A percentile compares a stretch with the other conserved stretches of the same genome.
Conservation (phyloP, 2,113 vertebrate genomes). For the Zosterops japonicus region DNA sequence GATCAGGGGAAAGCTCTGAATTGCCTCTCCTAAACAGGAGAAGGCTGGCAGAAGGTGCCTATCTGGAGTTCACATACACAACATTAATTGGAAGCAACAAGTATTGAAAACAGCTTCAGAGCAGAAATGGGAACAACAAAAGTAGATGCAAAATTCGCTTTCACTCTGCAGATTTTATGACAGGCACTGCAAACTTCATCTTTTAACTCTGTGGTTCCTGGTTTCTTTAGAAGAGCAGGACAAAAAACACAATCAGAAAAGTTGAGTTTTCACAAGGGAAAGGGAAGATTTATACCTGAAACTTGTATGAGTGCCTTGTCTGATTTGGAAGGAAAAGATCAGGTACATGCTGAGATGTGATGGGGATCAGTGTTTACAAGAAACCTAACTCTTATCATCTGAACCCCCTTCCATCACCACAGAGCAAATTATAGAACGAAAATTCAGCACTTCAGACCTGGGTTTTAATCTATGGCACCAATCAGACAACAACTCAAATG, state of each 20-base stretch:
- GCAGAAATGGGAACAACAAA: neutral
- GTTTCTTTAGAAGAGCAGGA: neutral
- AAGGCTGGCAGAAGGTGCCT: conserved; percentile 31
- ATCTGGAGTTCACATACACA: neutral
- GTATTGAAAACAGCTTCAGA: neutral
- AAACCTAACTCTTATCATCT: neutral
- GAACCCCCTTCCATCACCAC: neutral
- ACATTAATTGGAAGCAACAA: neutral
- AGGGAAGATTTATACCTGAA: neutral
- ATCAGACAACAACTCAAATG: neutral
- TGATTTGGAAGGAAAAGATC: neutral
- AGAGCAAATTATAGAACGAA: neutral
- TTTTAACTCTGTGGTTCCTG: neutral
- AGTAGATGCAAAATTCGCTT: neutral
- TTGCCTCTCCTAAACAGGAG: neutral
- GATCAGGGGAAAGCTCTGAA: neutral
- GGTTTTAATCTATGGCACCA: neutral
- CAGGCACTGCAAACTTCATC: neutral
- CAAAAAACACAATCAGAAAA: neutral
- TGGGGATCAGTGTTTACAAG: neutral
- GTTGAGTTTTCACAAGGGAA: neutral
- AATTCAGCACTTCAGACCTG: neutral
- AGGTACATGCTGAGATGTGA: neutral
- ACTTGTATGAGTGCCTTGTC: fast-evolving
- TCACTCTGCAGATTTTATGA: neutral